Conservation (phyloP, 2,797 vertebrate genomes). For the Aplochiton taeniatus region DNA sequence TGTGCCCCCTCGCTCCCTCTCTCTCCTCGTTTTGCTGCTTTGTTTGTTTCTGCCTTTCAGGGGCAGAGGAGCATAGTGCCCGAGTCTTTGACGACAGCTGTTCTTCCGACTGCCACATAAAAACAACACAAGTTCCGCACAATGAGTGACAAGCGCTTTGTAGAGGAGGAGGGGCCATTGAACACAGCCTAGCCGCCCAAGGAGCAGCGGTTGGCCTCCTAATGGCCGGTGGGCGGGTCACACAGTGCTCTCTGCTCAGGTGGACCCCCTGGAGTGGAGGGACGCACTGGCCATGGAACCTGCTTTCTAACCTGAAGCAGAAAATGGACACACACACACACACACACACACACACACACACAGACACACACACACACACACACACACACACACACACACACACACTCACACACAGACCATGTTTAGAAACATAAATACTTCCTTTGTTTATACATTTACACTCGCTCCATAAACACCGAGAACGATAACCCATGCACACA, state of each 20-base stretch:
- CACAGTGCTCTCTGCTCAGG: slow-evolving; percentile 21
- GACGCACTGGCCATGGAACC: too few species aligned
- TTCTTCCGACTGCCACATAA: slow-evolving; percentile 60
- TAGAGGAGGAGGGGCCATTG: slow-evolving; percentile 65
- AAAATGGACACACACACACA: neutral
- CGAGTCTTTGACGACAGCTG: slow-evolving; percentile 71
- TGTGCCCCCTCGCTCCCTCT: too few species aligned
- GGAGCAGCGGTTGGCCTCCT: slow-evolving; percentile 61
- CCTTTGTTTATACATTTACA: too few species aligned
- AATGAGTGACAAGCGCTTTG: slow-evolving; percentile 75
- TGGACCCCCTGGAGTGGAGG: too few species aligned
- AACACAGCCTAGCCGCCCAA: slow-evolving; percentile 61
- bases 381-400: neutral
- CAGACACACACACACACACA: neutral
- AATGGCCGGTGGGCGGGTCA: slow-evolving; percentile 58
- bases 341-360: neutral
- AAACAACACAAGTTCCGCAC: slow-evolving; percentile 73
- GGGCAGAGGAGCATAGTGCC: slow-evolving; percentile 35
- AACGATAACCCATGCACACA: neutral
- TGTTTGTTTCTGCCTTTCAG: slow-evolving; percentile 77
- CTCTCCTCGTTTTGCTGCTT: slow-evolving; percentile 58
- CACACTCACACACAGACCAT: neutral
- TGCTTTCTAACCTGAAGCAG: too few species aligned
- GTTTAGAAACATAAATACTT: neutral
- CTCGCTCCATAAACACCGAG: neutral